Evolutionary conservation across 2,888 invertebrate species (phyloP).

Genomic region (Pantelozetes paolii): DNA sequence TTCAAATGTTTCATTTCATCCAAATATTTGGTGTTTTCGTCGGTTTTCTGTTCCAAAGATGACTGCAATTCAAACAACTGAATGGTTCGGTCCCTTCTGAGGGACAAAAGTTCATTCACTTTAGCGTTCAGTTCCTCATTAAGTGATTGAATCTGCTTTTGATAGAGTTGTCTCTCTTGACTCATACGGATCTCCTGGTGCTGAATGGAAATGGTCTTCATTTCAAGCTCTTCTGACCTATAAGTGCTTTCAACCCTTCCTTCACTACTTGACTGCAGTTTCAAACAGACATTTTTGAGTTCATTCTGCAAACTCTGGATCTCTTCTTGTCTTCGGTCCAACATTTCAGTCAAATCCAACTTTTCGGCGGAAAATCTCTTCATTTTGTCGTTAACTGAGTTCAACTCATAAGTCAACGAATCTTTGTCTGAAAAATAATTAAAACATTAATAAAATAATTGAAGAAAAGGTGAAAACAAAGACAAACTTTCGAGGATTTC

Average conservation of each 20-base stretch:
- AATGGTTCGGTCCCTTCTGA: conserved; percentile 68
- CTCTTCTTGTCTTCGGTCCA: conserved; percentile 39
- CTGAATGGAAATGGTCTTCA: conserved; percentile 64
- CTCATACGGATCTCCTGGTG: conserved; percentile 71
- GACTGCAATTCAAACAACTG: conserved; percentile 66
- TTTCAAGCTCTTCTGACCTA: conserved; percentile 72
- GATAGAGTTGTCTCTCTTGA: conserved; percentile 70
- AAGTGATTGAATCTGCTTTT: conserved; percentile 71
- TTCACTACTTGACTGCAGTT: conserved; percentile 68
- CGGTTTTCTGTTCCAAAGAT: conserved; percentile 69
- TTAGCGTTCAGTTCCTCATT: conserved; percentile 72
- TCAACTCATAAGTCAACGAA: conserved; percentile 26
- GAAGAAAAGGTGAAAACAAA: neutral
- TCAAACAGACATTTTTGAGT: conserved; percentile 65
- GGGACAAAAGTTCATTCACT: conserved; percentile 70
- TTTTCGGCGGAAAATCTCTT: conserved; percentile 26
- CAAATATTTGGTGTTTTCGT: conserved; percentile 58
- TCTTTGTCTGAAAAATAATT: conserved; percentile 36
- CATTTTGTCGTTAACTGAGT: neutral
- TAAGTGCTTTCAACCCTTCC: conserved; percentile 78
- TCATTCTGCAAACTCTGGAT: conserved; percentile 60
- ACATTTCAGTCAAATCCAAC: conserved; percentile 28
- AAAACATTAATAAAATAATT: neutral
- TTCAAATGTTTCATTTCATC: conserved; percentile 38
- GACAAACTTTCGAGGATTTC: conserved; percentile 38